Conservation (phyloP, 2,797 vertebrate genomes). For the Ambastaia sidthimunki region DNA sequence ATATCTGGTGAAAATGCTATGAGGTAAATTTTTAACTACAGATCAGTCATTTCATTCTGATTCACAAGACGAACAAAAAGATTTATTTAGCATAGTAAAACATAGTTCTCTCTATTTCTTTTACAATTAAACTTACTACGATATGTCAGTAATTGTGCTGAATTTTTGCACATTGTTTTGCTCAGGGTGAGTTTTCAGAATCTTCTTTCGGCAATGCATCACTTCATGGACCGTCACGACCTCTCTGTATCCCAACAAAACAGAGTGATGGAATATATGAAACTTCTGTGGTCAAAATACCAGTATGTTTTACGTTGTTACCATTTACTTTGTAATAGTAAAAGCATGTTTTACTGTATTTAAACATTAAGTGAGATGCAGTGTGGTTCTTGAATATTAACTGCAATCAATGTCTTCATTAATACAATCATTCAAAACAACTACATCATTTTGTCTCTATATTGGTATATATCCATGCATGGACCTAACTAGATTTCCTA, state of each 20-base stretch:
- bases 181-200: slow-evolving; percentile 52
- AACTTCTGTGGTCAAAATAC: slow-evolving; percentile 54
- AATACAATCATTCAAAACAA: no score
- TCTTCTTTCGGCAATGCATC: slow-evolving; percentile 35
- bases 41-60: background rate
- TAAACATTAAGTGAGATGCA: background rate
- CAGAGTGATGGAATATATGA: slow-evolving; percentile 54
- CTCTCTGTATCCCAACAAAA: slow-evolving; percentile 44
- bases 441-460: background rate
- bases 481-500: background rate
- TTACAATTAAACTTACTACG: background rate
- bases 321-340: background rate
- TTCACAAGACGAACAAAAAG: background rate
- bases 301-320: slow-evolving; percentile 42
- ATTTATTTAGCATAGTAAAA: background rate
- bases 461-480: background rate
- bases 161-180: slow-evolving; percentile 1
- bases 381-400: no score
- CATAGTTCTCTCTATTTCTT: background rate
- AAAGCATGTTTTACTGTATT: background rate
- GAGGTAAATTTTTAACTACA: slow-evolving; percentile 36
- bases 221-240: slow-evolving; percentile 52
- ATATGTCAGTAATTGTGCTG: background rate
- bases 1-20: slow-evolving; percentile 45
- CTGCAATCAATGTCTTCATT: no score